Conservation (phyloP, 64 coral and sea anemone species). For the Dendrophyllia cribrosa region DNA sequence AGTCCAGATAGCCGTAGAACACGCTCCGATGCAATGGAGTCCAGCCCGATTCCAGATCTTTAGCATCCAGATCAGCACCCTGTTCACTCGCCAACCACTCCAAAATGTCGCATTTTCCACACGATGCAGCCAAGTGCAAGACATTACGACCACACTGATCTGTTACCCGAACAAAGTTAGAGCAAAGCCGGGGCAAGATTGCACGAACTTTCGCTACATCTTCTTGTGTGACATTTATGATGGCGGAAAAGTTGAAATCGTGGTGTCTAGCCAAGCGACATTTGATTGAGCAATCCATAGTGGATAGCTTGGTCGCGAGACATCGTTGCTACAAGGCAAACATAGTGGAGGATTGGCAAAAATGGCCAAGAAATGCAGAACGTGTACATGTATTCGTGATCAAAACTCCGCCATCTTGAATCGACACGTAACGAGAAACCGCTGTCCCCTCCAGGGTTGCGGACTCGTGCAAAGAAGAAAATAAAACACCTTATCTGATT, state of each 20-base stretch:
- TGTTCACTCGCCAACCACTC: slow-evolving; percentile 90
- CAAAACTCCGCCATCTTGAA: slow-evolving; percentile 85
- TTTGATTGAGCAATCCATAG: slow-evolving; percentile 87
- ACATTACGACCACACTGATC: slow-evolving; percentile 79
- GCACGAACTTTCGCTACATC: slow-evolving; percentile 54
- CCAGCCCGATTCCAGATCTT: slow-evolving; percentile 88
- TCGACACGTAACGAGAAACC: slow-evolving; percentile 49
- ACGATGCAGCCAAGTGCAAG: slow-evolving; percentile 90
- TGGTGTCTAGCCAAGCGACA: slow-evolving; percentile 61
- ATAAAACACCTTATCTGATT: slow-evolving; percentile 35
- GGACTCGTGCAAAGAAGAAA: background rate
- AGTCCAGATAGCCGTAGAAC: slow-evolving; percentile 76
- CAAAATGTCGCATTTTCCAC: slow-evolving; percentile 87
- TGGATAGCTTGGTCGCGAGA: background rate
- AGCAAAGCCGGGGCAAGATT: slow-evolving; percentile 73
- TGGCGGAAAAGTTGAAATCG: slow-evolving; percentile 72
- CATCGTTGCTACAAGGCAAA: slow-evolving; percentile 27
- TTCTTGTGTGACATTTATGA: slow-evolving; percentile 64
- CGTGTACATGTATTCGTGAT: background rate
- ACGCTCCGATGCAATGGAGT: slow-evolving; percentile 84
- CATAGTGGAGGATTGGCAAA: background rate
- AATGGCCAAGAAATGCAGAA: background rate
- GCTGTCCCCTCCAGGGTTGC: background rate
- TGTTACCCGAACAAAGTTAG: slow-evolving; percentile 55
- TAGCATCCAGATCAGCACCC: slow-evolving; percentile 39